Evolutionary conservation across 2,797 vertebrate genomes (phyloP).

Genomic region (Octomys mimax): DNA sequence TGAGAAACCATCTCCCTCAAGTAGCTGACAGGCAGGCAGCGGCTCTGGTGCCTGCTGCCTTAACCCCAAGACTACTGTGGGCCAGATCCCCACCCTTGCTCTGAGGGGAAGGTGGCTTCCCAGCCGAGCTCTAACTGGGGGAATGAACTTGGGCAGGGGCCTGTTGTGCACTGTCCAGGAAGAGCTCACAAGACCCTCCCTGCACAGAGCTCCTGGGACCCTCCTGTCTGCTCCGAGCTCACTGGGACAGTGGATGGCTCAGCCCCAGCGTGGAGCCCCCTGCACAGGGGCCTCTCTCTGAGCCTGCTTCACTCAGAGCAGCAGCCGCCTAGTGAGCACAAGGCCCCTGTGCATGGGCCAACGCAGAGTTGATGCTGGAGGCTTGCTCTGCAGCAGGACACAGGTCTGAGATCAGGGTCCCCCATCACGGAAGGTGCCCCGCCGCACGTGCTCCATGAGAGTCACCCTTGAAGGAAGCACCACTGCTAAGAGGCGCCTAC

Average conservation of each 20-base stretch:
- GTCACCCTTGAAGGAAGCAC: neutral
- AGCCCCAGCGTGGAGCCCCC: neutral
- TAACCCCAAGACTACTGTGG: accelerated
- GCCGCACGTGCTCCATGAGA: accelerated
- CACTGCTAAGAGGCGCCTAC: neutral
- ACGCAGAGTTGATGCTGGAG: accelerated
- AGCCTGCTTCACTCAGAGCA: too few species aligned
- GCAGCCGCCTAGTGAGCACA: neutral
- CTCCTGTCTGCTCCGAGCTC: neutral
- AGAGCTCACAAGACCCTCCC: neutral
- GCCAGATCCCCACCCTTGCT: neutral
- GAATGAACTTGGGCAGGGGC: too few species aligned
- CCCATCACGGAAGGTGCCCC: accelerated
- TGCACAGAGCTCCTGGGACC: neutral
- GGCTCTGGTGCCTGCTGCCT: neutral
- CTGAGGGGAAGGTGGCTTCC: neutral
- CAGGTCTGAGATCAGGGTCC: accelerated
- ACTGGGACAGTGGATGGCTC: accelerated
- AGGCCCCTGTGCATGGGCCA: neutral
- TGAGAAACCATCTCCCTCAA: neutral
- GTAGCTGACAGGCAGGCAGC: neutral
- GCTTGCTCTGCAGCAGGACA: accelerated
- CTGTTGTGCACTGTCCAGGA: neutral
- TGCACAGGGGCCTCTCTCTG: neutral
- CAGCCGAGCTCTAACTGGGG: accelerated